Percentiles rank a stretch among this genome's conserved stretches.
These are phyloP conservation scores for Philaethria dido DNA, from an alignment of 2,888 invertebrate species.

Conservation along the genomic window DNA sequence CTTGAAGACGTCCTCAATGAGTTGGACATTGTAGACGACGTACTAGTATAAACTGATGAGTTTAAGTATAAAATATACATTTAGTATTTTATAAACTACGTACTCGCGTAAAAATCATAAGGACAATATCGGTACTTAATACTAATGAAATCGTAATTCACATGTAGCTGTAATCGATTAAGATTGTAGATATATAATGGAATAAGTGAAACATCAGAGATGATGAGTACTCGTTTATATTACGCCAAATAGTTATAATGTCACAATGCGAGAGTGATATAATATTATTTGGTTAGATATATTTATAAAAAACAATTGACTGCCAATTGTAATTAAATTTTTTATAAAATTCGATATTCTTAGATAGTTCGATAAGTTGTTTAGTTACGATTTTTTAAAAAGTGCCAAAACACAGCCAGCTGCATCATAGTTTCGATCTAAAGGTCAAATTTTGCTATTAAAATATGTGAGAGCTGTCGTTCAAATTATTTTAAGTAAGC, in stretches of 20 bases:
- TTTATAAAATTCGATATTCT: conserved; percentile 78
- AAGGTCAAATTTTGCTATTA: conserved; percentile 55
- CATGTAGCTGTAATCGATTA: conserved; percentile 67
- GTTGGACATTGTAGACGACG: conserved; percentile 72
- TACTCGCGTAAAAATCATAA: conserved; percentile 82
- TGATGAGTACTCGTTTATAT: conserved; percentile 63
- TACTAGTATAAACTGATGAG: conserved; percentile 59
- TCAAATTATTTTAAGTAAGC: conserved; percentile 50
- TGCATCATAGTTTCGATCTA: conserved; percentile 53
- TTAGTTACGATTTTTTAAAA: conserved; percentile 74
- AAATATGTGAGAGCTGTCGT: conserved; percentile 53
- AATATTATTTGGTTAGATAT: conserved; percentile 71
- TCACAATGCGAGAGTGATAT: conserved; percentile 70
- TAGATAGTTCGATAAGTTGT: conserved; percentile 78
- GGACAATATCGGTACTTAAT: conserved; percentile 78
- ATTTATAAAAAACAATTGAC: conserved; percentile 77
- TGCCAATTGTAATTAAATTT: conserved; percentile 80
- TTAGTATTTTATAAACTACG: conserved; percentile 80
- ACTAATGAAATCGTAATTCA: conserved; percentile 75
- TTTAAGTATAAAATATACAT: conserved; percentile 71
- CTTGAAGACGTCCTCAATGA: conserved; percentile 75
- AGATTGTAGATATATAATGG: conserved; percentile 77
- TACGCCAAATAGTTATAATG: conserved; percentile 66
- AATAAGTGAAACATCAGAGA: conserved; percentile 60
- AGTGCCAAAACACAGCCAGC: conserved; percentile 72